phyloP scores from a whole-genome alignment of 2,113 vertebrate species.

The Opisthocomus hoazin region DNA sequence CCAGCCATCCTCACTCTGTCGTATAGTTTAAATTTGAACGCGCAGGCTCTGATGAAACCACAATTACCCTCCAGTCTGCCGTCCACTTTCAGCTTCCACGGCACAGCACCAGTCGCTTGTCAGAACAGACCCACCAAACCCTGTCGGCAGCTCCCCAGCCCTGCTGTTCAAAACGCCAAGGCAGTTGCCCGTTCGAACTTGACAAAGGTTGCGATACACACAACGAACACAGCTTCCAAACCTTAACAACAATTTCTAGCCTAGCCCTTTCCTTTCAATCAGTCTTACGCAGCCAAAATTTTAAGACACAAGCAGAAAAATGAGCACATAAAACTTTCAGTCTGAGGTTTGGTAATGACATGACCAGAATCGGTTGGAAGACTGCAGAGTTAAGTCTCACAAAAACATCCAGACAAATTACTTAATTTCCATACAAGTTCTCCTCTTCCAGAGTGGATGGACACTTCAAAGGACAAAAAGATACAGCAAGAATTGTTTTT shows the following conservation, averaged over 20 bases:
- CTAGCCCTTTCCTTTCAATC: not conserved
- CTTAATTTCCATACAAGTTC: constrained; percentile 64
- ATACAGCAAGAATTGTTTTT: constrained; percentile 55
- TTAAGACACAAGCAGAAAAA: constrained; percentile 14
- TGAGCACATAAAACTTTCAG: not conserved
- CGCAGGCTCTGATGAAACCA: not conserved
- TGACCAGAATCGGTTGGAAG: constrained; percentile 19
- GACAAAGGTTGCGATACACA: not conserved
- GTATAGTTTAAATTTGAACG: not conserved
- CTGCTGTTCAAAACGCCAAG: not conserved
- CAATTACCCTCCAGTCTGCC: not conserved
- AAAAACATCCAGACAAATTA: constrained; percentile 59
- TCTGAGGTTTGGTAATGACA: constrained; percentile 24
- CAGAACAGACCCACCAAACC: not conserved
- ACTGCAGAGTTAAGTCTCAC: constrained; percentile 28
- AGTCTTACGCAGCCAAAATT: not conserved
- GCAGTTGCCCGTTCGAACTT: not conserved
- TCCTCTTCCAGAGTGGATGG: constrained; percentile 36
- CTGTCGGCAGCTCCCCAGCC: not conserved
- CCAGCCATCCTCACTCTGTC: not conserved
- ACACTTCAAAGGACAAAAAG: constrained; percentile 58
- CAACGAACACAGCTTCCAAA: not conserved
- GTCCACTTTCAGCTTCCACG: not conserved
- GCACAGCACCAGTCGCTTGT: not conserved
- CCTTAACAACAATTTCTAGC: not conserved